Conservation (phyloP, 2,888 invertebrate species). For the Andrena dorsata region DNA sequence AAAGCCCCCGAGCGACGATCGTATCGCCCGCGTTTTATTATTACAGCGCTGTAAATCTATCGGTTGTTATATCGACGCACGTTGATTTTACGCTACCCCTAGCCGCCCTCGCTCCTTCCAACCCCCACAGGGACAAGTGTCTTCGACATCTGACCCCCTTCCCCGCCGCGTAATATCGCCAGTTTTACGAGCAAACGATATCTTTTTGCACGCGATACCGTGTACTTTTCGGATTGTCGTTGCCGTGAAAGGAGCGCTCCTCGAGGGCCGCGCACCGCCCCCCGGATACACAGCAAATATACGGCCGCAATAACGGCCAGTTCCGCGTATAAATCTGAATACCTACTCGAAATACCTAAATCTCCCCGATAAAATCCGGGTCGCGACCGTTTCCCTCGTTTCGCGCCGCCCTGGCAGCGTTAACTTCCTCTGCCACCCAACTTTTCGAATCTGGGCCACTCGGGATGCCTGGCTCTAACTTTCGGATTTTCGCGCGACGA, state of each 20-base stretch:
- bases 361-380: constrained; percentile 52
- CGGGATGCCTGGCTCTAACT: neutral
- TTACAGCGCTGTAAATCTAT: constrained; percentile 59
- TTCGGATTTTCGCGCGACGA: too few relatives aligned
- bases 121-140: neutral
- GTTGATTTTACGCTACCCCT: constrained; percentile 44
- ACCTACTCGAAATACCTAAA: constrained; percentile 58
- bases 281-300: constrained; percentile 45
- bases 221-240: constrained; percentile 65
- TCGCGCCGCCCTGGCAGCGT: constrained; percentile 5
- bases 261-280: constrained; percentile 23
- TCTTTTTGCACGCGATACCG: constrained; percentile 54
- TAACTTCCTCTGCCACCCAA: constrained; percentile 20
- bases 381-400: constrained; percentile 31
- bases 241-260: constrained; percentile 53
- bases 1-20: constrained; percentile 43
- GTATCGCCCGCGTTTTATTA: constrained; percentile 55
- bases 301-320: constrained; percentile 54
- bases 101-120: neutral
- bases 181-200: constrained; percentile 65
- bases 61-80: constrained; percentile 40
- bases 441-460: constrained; percentile 18
- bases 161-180: constrained; percentile 51
- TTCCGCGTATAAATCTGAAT: constrained; percentile 61
- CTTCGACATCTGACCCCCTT: constrained; percentile 4